Percentiles rank a stretch among this genome's conserved stretches.
phyloP scores from a whole-genome alignment of 2,797 vertebrate species.

The Danio choprae region DNA sequence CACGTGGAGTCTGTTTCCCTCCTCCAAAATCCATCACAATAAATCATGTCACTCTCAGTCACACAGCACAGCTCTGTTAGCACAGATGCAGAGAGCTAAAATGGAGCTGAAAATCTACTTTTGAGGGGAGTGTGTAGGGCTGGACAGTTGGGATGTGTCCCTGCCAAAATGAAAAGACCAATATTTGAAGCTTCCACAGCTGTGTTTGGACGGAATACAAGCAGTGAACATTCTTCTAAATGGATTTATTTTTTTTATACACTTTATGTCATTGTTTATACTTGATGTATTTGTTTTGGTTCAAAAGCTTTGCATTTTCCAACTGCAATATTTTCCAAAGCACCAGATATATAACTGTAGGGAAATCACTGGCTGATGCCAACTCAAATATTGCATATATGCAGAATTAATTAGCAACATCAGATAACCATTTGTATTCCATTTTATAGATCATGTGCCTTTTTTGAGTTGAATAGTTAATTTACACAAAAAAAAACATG shows the following conservation, averaged over 20 bases:
- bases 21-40: slow-evolving; percentile 36
- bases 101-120: slow-evolving; percentile 18
- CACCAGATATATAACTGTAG: too few relatives aligned
- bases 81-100: slow-evolving; percentile 14
- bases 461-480: too few relatives aligned
- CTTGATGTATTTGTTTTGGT: not conserved
- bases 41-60: slow-evolving; percentile 33
- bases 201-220: not conserved
- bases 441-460: too few relatives aligned
- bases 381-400: too few relatives aligned
- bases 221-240: not conserved
- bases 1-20: slow-evolving; percentile 32
- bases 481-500: too few relatives aligned
- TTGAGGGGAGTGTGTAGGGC: not conserved
- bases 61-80: slow-evolving; percentile 27
- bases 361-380: not conserved
- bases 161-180: not conserved
- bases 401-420: too few relatives aligned
- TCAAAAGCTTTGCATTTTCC: not conserved
- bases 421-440: too few relatives aligned
- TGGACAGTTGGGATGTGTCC: not conserved
- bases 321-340: too few relatives aligned
- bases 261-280: not conserved
- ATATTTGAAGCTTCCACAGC: not conserved
- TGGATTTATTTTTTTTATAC: not conserved